Base-by-base conservation (phyloP, 1,140 invertebrate species). In the Acyrthosiphon pisum region DNA sequence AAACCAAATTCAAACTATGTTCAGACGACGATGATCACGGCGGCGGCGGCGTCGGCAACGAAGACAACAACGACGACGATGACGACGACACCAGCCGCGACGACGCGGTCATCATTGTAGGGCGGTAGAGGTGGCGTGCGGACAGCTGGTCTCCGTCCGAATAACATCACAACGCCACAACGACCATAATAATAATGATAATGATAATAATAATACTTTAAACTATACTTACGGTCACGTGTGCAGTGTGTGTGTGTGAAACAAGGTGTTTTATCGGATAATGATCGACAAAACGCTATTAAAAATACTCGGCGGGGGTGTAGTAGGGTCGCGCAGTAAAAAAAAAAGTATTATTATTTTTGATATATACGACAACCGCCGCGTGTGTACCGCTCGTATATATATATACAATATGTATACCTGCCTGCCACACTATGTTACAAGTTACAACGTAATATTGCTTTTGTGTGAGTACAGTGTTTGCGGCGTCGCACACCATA, bases 231-330 rank as follows among this genome's bases (percentile, higher is more conserved):
- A 84, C 8, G 37, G 44, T 41, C 37, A 44, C 37, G 30, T 37
- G 46, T 46, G 84, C 30, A 41, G 44, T 14, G n/a, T 56, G 26
- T n/a, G 9, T 60, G 89, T 60, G 53, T 68, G 35, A 86, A 93
- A 93, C 91, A 93, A 93, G 91, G 91, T 93, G 91, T 93, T 93
- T 93, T 93, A 93, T 93, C 91, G 91, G 91, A 93, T 93, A 93
- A 93, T 93, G 81, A 93, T 93, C 91, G 91, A 93, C 91, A 56
- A 93, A 93, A 93, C 81, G 91, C 81, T 93, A 93, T 93, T 93
- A 93, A 93, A 91, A 93, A 86, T 56, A 86, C 91, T 50, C 91
- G 46, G 91, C 91, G 81, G 91, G 91, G 91, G 91, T 93, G 91
- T 84, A 37, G 41, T 41, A 22, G 46, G 48, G 91, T 92, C 37